Conservation (phyloP, 1,140 invertebrate genomes). For the Lordiphosa mommai region DNA sequence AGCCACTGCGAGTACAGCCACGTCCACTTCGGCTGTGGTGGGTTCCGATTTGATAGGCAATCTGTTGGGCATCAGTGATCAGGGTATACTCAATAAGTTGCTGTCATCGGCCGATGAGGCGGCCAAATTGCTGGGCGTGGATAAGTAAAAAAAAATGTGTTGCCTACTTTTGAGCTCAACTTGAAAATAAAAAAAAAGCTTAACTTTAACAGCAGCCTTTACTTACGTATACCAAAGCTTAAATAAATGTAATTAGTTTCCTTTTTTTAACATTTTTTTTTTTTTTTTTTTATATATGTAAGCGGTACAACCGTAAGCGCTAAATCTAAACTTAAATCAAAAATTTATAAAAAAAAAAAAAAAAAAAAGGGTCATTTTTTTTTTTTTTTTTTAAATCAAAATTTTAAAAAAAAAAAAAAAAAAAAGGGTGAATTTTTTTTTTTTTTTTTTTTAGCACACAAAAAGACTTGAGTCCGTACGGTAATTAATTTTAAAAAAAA, state of each 20-base stretch:
- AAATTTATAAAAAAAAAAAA: too few relatives aligned
- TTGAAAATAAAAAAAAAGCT: too few relatives aligned
- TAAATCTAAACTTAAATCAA: constrained; percentile 9
- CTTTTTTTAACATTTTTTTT: constrained; percentile 11
- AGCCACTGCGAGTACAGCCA: constrained; percentile 41
- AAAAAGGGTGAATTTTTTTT: too few relatives aligned
- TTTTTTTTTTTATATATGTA: not conserved
- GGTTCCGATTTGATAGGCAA: constrained; percentile 91
- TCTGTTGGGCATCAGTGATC: constrained; percentile 91
- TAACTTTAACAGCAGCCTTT: too few relatives aligned
- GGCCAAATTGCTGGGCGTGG: constrained; percentile 91
- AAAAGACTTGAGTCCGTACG: constrained; percentile 9
- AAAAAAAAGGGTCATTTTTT: too few relatives aligned
- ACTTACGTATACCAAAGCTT: constrained; percentile 66
- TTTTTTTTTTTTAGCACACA: constrained; percentile 14
- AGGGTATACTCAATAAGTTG: constrained; percentile 92
- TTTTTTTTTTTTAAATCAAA: too few relatives aligned
- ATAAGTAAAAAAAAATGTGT: too few relatives aligned
- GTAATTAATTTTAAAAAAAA: constrained; percentile 1
- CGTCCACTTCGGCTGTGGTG: constrained; percentile 77
- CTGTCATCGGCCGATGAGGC: constrained; percentile 92
- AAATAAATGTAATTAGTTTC: too few relatives aligned
- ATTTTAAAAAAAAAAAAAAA: too few relatives aligned
- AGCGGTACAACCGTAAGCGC: constrained; percentile 3
- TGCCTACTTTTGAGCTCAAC: constrained; percentile 9